Evolutionary conservation across 1,140 invertebrate genomes (phyloP).

Genomic region (Drosophila navojoa): DNA sequence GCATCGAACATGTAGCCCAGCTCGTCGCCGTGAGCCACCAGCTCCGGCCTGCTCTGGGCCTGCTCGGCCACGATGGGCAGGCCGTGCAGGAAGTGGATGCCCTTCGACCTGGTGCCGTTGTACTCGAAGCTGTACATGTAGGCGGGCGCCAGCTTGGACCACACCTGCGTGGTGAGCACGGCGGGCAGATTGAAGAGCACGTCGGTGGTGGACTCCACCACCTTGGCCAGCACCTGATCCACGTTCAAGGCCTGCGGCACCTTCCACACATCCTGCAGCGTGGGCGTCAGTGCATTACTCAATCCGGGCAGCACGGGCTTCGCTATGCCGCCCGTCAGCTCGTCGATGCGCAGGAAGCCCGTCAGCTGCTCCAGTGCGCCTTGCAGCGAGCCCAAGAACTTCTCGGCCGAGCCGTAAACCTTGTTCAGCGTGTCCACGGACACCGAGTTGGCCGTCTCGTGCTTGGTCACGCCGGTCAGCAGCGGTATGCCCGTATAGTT

Average conservation of each 20-base stretch:
- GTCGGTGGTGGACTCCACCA: slow-evolving; percentile 85
- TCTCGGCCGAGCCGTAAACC: slow-evolving; percentile 67
- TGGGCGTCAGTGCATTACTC: slow-evolving; percentile 55
- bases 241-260: slow-evolving; percentile 66
- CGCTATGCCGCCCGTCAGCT: slow-evolving; percentile 70
- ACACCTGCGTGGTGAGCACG: slow-evolving; percentile 87
- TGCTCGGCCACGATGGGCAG: slow-evolving; percentile 85
- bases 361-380: slow-evolving; percentile 64
- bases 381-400: slow-evolving; percentile 67
- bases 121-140: slow-evolving; percentile 91
- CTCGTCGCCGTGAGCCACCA: slow-evolving; percentile 88
- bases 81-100: slow-evolving; percentile 87
- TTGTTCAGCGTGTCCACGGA: slow-evolving; percentile 61
- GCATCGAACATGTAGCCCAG: slow-evolving; percentile 88
- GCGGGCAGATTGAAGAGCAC: slow-evolving; percentile 90
- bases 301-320: slow-evolving; percentile 73
- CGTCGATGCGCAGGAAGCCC: slow-evolving; percentile 62
- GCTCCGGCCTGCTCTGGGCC: slow-evolving; percentile 72
- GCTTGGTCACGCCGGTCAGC: slow-evolving; percentile 88
- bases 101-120: slow-evolving; percentile 86
- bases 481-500: slow-evolving; percentile 87
- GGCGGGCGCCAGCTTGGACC: slow-evolving; percentile 86
- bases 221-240: slow-evolving; percentile 74
- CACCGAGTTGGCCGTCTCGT: slow-evolving; percentile 86
- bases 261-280: slow-evolving; percentile 72